A percentile compares a stretch with the other conserved stretches of the same genome.
Evolutionary conservation across 2,113 vertebrate genomes (phyloP).

Genomic region (Eleginops maclovinus): DNA sequence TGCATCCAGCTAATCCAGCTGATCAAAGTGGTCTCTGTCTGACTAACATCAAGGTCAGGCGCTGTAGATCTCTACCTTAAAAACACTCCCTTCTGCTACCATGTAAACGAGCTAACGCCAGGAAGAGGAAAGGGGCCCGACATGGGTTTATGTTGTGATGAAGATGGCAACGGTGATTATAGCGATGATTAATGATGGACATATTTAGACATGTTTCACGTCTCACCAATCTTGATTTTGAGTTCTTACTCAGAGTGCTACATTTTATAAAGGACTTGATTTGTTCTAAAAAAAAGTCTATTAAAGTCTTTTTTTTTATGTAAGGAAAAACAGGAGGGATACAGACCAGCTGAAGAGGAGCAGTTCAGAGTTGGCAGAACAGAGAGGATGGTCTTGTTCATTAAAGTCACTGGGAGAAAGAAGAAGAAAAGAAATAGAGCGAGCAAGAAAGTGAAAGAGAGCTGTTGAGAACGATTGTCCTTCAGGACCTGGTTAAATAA

Average conservation of each 20-base stretch:
- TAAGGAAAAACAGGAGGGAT: constrained; percentile 44
- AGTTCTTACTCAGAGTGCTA: neutral
- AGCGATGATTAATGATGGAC: neutral
- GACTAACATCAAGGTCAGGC: constrained; percentile 53
- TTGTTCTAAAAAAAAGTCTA: too few relatives aligned
- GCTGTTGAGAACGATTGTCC: constrained; percentile 22
- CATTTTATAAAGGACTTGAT: too few relatives aligned
- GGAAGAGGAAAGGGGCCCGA: neutral
- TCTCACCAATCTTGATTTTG: neutral
- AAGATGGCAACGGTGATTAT: neutral
- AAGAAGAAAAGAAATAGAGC: constrained; percentile 52
- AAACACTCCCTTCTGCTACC: constrained; percentile 15
- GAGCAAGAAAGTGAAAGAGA: constrained; percentile 48
- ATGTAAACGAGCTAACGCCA: constrained; percentile 51
- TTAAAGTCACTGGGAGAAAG: constrained; percentile 59
- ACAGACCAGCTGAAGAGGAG: constrained; percentile 74
- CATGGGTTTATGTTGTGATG: neutral
- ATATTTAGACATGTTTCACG: neutral
- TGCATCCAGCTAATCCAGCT: constrained; percentile 65
- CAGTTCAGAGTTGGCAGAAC: constrained; percentile 71
- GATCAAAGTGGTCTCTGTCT: constrained; percentile 74
- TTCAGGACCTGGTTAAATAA: constrained; percentile 18
- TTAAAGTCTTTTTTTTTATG: neutral
- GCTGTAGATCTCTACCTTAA: constrained; percentile 40
- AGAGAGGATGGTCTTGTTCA: constrained; percentile 60